Conservation (phyloP, 53 echinoderm and acorn worm genomes). For the Arbacia lixula region DNA sequence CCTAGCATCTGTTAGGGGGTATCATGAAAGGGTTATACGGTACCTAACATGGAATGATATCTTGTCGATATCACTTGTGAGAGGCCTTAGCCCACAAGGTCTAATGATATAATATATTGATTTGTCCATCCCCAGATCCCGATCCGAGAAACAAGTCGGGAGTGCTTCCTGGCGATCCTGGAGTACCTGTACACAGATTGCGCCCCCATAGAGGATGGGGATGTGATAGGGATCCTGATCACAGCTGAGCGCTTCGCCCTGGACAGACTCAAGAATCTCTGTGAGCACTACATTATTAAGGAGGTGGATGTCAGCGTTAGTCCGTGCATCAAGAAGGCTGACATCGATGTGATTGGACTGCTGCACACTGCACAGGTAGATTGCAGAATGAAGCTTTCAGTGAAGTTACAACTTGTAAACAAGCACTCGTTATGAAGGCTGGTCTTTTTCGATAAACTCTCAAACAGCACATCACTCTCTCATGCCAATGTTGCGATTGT, state of each 20-base stretch:
- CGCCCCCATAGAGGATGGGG: constrained; percentile 79
- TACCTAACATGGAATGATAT: too few relatives aligned
- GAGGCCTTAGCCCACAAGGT: too few relatives aligned
- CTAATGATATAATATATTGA: too few relatives aligned
- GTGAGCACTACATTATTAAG: constrained; percentile 87
- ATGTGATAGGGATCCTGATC: constrained; percentile 67
- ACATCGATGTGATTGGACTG: constrained; percentile 81
- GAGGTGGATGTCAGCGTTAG: constrained; percentile 67
- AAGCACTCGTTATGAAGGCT: too few relatives aligned
- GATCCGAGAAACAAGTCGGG: constrained; percentile 65
- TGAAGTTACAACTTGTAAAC: neutral
- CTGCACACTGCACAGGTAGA: constrained; percentile 70
- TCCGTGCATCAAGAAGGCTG: constrained; percentile 72
- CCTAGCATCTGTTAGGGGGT: too few relatives aligned
- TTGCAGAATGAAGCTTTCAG: neutral
- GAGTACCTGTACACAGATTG: constrained; percentile 89
- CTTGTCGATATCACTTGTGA: too few relatives aligned
- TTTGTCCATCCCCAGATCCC: constrained; percentile 48
- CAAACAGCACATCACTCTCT: too few relatives aligned
- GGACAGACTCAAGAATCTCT: constrained; percentile 76
- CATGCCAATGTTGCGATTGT: too few relatives aligned
- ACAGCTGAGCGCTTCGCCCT: constrained; percentile 70
- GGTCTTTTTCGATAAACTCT: too few relatives aligned
- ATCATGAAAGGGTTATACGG: too few relatives aligned
- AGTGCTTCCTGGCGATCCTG: constrained; percentile 74